These are phyloP conservation scores for Pampus argenteus DNA, from an alignment of 2,797 vertebrate species.

Conservation along the genomic window DNA sequence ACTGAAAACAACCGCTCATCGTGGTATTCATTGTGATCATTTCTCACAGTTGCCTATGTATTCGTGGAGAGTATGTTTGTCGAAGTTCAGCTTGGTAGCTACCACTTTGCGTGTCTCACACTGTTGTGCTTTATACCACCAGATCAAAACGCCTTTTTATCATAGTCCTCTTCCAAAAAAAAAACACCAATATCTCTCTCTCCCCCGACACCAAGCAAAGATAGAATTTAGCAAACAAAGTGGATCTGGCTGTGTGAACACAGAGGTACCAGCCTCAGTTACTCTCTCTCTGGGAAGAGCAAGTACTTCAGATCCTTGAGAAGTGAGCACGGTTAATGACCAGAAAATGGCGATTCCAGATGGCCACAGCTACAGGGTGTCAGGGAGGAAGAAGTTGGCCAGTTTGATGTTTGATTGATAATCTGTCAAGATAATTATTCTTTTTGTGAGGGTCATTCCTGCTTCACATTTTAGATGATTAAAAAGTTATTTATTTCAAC, in stretches of 20 bases:
- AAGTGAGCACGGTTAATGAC: constrained; percentile 66
- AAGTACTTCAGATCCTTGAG: constrained; percentile 33
- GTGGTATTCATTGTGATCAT: constrained; percentile 52
- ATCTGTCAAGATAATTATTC: constrained; percentile 52
- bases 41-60: constrained; percentile 55
- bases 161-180: constrained; percentile 35
- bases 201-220: constrained; percentile 25
- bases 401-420: constrained; percentile 73
- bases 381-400: constrained; percentile 47
- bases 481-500: constrained; percentile 12
- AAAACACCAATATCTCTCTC: constrained; percentile 33
- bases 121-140: constrained; percentile 37
- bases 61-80: constrained; percentile 47
- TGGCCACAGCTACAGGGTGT: constrained; percentile 74
- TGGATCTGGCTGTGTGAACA: constrained; percentile 44
- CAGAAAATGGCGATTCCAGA: constrained; percentile 72
- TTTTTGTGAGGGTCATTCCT: constrained; percentile 28
- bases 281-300: constrained; percentile 27
- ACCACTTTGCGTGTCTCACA: constrained; percentile 41
- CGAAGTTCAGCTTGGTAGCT: constrained; percentile 50
- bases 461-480: constrained; percentile 28
- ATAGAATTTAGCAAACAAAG: constrained; percentile 53
- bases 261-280: constrained; percentile 29
- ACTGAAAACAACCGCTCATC: constrained; percentile 57
- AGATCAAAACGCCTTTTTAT: constrained; percentile 65